Percentiles rank a stretch among this genome's conserved stretches.
Evolutionary conservation across 2,888 invertebrate genomes (phyloP).

Genomic region (Hirtodrosophila duncani): DNA sequence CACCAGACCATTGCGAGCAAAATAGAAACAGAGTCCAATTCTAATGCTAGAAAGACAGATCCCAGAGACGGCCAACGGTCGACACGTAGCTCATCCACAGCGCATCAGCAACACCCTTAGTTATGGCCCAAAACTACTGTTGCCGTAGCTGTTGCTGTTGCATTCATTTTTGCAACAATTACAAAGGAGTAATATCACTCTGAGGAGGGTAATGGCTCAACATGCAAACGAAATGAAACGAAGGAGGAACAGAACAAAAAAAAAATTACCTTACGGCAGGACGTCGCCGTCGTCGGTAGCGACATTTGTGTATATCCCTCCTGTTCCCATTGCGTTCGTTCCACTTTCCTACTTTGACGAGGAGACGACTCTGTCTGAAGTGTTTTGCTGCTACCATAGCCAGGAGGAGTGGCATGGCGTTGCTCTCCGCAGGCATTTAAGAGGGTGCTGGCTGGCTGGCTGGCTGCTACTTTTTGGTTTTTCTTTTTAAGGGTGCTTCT

Average conservation of each 20-base stretch:
- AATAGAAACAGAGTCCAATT: conserved; percentile 29
- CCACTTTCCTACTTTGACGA: conserved; percentile 44
- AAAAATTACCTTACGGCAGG: neutral
- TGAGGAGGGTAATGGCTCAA: conserved; percentile 5
- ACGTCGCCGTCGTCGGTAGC: conserved; percentile 8
- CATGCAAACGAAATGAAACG: conserved; percentile 4
- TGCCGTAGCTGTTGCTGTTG: conserved; percentile 33
- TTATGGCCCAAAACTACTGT: too few relatives aligned
- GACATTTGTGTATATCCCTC: conserved; percentile 36
- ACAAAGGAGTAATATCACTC: conserved; percentile 7
- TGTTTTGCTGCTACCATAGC: too few relatives aligned
- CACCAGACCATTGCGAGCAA: conserved; percentile 11
- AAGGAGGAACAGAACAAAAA: neutral
- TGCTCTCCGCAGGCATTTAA: conserved; percentile 9
- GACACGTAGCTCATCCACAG: too few relatives aligned
- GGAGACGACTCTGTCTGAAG: conserved; percentile 24
- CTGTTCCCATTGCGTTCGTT: conserved; percentile 37
- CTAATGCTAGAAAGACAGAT: conserved; percentile 54
- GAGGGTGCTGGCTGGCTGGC: conserved; percentile 38
- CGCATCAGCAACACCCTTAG: too few relatives aligned
- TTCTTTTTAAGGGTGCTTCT: conserved; percentile 61
- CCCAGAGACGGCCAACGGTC: too few relatives aligned
- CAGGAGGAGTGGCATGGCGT: conserved; percentile 2
- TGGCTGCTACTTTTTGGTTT: conserved; percentile 31
- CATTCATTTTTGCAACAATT: conserved; percentile 56